Percentiles rank a stretch among this genome's conserved stretches.
These are phyloP conservation scores for Asarcornis scutulata DNA, from an alignment of 2,113 vertebrate species.

Conservation along the genomic window DNA sequence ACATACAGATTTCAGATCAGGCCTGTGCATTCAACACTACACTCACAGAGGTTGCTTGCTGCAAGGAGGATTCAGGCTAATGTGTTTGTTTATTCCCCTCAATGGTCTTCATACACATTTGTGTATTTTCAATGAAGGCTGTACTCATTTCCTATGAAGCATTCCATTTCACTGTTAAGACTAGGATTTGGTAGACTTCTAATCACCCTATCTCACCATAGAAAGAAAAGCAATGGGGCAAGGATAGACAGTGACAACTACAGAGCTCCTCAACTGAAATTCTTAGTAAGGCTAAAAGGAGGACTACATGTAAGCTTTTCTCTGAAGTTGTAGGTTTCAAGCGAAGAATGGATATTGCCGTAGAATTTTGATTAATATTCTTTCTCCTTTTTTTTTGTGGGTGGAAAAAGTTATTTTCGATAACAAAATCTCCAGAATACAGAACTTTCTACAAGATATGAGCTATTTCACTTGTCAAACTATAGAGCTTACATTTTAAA, in stretches of 20 bases:
- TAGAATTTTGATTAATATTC: background rate
- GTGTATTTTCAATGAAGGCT: background rate
- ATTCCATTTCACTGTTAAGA: background rate
- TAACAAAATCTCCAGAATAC: background rate
- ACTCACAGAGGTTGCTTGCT: background rate
- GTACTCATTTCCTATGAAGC: background rate
- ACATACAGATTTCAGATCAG: background rate
- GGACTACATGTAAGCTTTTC: background rate
- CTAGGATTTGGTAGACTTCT: background rate
- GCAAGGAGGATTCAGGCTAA: background rate
- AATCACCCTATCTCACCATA: background rate
- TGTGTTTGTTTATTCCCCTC: background rate
- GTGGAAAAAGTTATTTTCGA: background rate
- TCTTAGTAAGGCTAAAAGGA: background rate
- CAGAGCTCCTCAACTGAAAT: background rate
- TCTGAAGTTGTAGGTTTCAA: background rate
- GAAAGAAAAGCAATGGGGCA: background rate
- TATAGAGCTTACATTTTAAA: background rate
- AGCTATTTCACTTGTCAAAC: background rate
- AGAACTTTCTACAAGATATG: background rate
- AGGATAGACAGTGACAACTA: no score
- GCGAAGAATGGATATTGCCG: background rate
- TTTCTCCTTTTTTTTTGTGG: background rate
- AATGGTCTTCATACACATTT: background rate
- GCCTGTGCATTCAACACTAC: no score